Conservation (phyloP, 2,797 vertebrate genomes). For the Todus mexicanus region DNA sequence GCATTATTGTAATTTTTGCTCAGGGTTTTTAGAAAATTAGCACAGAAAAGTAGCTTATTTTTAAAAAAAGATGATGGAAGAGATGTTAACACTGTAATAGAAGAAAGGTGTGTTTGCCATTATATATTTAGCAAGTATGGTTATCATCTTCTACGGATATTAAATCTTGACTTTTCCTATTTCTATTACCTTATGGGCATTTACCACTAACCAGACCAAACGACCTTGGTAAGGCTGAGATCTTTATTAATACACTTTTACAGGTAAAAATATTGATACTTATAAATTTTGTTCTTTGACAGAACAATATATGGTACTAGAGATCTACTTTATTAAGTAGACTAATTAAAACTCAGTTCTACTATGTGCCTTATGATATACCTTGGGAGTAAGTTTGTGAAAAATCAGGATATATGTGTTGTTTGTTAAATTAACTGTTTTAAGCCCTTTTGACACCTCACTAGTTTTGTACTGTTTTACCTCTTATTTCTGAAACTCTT, state of each 20-base stretch:
- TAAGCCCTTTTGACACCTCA: constrained; percentile 98
- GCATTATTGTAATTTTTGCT: constrained; percentile 95
- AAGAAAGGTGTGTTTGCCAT: constrained; percentile 79
- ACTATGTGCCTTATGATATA: constrained; percentile 99
- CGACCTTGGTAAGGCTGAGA: constrained; percentile 90
- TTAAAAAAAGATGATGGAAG: constrained; percentile 81
- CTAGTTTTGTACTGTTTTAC: constrained; percentile 99
- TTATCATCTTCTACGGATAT: constrained; percentile 79
- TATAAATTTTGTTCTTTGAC: constrained; percentile 93
- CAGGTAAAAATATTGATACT: constrained; percentile 88
- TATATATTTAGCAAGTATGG: constrained; percentile 81
- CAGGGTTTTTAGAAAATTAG: constrained; percentile 90
- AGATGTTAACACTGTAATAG: constrained; percentile 82
- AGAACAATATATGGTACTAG: constrained; percentile 95
- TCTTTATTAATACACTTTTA: constrained; percentile 85
- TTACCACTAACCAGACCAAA: constrained; percentile 96
- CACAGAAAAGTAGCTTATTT: constrained; percentile 86
- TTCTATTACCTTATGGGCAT: constrained; percentile 88
- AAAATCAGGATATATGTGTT: constrained; percentile 99
- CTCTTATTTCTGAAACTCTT: constrained; percentile 99
- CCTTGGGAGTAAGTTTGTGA: constrained; percentile 99
- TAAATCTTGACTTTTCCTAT: constrained; percentile 81
- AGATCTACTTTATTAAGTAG: constrained; percentile 94
- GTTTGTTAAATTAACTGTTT: constrained; percentile 97
- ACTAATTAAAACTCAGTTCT: constrained; percentile 98